Evolutionary conservation across 1,140 invertebrate species (phyloP).

Genomic region (Drosophila ananassae): DNA sequence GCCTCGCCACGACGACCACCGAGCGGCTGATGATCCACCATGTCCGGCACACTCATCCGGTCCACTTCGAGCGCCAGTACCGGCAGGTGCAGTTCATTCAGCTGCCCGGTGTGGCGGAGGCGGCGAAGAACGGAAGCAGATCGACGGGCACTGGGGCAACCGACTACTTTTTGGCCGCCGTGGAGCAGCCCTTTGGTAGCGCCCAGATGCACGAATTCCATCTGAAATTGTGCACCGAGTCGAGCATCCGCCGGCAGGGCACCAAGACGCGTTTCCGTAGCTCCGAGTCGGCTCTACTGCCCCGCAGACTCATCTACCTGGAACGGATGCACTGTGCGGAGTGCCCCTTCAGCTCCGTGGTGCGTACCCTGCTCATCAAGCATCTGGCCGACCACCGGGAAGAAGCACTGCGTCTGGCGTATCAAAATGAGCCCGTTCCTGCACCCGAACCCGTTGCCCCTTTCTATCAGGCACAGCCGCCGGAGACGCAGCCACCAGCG

Average conservation of each 20-base stretch:
- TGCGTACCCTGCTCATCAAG: not conserved
- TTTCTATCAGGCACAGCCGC: too few relatives aligned
- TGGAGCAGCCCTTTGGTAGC: constrained; percentile 38
- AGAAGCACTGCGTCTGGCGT: constrained; percentile 1
- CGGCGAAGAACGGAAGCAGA: not conserved
- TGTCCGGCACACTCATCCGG: constrained; percentile 10
- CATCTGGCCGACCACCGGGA: constrained; percentile 37
- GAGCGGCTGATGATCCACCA: constrained; percentile 47
- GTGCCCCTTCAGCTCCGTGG: constrained; percentile 3
- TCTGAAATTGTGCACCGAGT: constrained; percentile 15
- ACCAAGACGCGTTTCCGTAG: constrained; percentile 26
- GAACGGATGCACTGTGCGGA: constrained; percentile 15
- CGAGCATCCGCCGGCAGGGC: constrained; percentile 7
- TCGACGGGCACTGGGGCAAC: not conserved
- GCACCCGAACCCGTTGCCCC: too few relatives aligned
- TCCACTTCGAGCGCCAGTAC: constrained; percentile 14
- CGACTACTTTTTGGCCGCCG: constrained; percentile 11
- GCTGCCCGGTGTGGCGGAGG: not conserved
- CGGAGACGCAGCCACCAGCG: not conserved
- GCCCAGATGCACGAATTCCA: constrained; percentile 42
- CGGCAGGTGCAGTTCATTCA: constrained; percentile 26
- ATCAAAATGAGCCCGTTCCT: not conserved
- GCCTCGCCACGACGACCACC: constrained; percentile 51
- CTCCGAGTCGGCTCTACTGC: constrained; percentile 39
- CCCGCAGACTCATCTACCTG: accelerated